A percentile compares a stretch with the other conserved stretches of the same genome.
These are phyloP conservation scores for Abscondita cerata DNA, from an alignment of 2,888 invertebrate species.

Conservation along the genomic window DNA sequence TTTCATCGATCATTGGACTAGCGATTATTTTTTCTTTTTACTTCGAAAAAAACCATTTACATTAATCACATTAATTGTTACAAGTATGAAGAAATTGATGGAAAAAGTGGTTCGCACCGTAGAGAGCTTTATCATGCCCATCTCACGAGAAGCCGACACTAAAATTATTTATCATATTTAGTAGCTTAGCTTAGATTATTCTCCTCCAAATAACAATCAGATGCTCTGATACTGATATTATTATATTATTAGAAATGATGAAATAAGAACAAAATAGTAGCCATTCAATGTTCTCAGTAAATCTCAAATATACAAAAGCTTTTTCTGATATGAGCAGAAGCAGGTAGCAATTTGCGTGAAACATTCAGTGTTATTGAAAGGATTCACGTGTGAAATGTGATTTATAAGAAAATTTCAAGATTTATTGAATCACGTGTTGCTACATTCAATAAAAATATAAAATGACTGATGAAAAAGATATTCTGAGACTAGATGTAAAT, in stretches of 20 bases:
- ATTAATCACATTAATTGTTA: not conserved
- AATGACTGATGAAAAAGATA: no score
- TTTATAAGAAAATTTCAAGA: not conserved
- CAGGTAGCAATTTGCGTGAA: not conserved
- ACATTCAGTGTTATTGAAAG: not conserved
- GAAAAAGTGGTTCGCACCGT: not conserved
- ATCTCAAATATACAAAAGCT: not conserved
- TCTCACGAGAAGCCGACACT: not conserved
- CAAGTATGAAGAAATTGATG: not conserved
- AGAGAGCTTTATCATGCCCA: not conserved
- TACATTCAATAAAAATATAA: not conserved
- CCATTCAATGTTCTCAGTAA: not conserved
- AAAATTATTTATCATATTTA: constrained; percentile 2
- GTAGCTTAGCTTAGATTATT: not conserved
- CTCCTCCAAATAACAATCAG: not conserved
- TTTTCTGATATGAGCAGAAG: not conserved
- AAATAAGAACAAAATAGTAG: not conserved
- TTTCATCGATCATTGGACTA: not conserved
- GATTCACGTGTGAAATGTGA: not conserved
- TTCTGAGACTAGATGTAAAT: no score
- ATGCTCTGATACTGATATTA: not conserved
- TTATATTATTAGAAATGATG: constrained; percentile 3
- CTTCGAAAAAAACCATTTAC: not conserved
- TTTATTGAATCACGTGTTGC: not conserved
- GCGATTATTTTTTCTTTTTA: not conserved